A percentile compares a stretch with the other conserved stretches of the same genome.
phyloP scores from a whole-genome alignment of 2,113 vertebrate species.

The Cygnus buccinator region DNA sequence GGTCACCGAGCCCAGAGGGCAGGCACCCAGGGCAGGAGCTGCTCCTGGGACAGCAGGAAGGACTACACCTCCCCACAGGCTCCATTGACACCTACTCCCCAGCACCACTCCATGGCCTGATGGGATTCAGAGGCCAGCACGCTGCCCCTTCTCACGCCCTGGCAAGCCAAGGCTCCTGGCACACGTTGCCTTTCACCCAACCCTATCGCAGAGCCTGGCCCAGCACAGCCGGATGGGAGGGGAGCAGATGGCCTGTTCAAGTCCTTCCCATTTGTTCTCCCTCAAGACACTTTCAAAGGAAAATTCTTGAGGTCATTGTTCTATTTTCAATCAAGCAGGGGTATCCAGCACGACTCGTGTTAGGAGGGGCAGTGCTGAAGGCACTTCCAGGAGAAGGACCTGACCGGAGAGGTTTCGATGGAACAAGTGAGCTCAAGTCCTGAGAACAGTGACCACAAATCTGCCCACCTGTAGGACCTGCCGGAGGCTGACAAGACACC shows the following conservation, averaged over 20 bases:
- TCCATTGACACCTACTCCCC: not conserved
- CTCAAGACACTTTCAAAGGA: conserved; percentile 24
- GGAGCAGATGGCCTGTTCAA: not conserved
- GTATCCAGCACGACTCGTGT: rapidly evolving
- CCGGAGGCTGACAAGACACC: not conserved
- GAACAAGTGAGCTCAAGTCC: not conserved
- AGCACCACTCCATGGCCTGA: rapidly evolving
- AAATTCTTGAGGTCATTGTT: conserved; percentile 22
- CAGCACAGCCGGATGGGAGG: conserved; percentile 26
- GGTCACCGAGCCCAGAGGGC: not conserved
- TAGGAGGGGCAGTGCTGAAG: not conserved
- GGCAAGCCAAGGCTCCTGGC: not conserved
- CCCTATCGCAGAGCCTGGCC: not conserved
- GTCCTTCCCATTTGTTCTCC: conserved; percentile 15
- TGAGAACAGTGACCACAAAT: not conserved
- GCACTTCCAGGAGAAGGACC: not conserved
- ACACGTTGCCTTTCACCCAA: not conserved
- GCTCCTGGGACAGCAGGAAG: not conserved
- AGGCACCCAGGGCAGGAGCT: not conserved
- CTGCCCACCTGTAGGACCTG: not conserved
- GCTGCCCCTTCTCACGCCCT: not conserved
- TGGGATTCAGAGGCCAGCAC: not conserved
- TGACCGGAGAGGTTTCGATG: not conserved
- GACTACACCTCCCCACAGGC: not conserved
- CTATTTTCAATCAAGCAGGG: not conserved